Evolutionary conservation across 2,113 vertebrate species (phyloP).

Genomic region (Plestiodon gilberti): DNA sequence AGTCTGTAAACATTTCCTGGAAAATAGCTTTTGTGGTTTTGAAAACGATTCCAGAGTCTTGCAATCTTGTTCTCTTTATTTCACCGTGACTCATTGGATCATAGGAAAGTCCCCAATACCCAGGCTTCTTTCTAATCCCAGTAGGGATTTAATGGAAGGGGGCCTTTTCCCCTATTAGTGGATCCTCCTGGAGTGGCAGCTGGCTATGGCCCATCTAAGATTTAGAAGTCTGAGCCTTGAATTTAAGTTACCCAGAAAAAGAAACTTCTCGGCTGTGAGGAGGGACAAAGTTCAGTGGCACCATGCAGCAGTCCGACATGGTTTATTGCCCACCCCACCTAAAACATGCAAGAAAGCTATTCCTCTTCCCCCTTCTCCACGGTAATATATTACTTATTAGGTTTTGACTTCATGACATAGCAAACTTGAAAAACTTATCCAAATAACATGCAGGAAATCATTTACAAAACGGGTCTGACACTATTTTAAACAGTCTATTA

Average conservation of each 20-base stretch:
- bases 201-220: constrained; percentile 60
- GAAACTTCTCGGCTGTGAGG: constrained; percentile 41
- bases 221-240: constrained; percentile 54
- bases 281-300: constrained; percentile 65
- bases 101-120: constrained; percentile 50
- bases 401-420: constrained; percentile 23
- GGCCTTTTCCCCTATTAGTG: constrained; percentile 48
- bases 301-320: constrained; percentile 33
- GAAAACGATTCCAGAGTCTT: constrained; percentile 65
- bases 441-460: constrained; percentile 34
- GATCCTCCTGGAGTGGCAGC: constrained; percentile 34
- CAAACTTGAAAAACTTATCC: constrained; percentile 9
- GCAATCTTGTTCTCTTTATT: constrained; percentile 58
- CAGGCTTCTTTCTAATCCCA: constrained; percentile 47
- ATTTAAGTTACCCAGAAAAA: constrained; percentile 30
- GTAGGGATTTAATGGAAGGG: constrained; percentile 42
- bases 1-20: constrained; percentile 72
- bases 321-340: constrained; percentile 38
- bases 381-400: constrained; percentile 61
- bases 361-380: constrained; percentile 32
- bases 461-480: constrained; percentile 24
- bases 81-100: constrained; percentile 56
- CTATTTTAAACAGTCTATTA: background rate
- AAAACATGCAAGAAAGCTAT: constrained; percentile 54
- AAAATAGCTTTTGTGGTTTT: constrained; percentile 62